Conservation (phyloP, 2,888 invertebrate genomes). For the Lottia gigantea region DNA sequence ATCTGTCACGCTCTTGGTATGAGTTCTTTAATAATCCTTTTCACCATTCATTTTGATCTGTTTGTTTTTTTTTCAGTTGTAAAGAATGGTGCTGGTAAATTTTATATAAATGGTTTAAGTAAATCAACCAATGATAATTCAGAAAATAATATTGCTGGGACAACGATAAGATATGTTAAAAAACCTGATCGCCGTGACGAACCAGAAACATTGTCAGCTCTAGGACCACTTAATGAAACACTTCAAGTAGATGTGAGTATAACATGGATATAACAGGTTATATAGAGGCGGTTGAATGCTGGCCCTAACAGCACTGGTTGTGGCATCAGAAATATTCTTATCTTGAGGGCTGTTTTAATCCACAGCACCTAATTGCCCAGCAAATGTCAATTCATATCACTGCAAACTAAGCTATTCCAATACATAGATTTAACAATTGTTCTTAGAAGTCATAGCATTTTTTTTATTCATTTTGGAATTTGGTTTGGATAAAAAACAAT, state of each 20-base stretch:
- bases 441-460: no score
- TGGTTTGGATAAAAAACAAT: no score
- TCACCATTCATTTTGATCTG: background rate
- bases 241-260: slow-evolving; percentile 30
- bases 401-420: no score
- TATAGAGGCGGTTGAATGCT: no score
- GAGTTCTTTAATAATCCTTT: background rate
- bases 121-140: background rate
- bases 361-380: no score
- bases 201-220: slow-evolving; percentile 24
- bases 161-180: slow-evolving; percentile 17
- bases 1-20: background rate
- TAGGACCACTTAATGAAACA: slow-evolving; percentile 37
- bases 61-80: slow-evolving; percentile 11
- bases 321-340: no score
- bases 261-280: no score
- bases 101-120: slow-evolving; percentile 19
- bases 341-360: no score
- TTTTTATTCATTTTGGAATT: no score
- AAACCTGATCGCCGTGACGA: background rate
- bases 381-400: no score
- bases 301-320: no score
- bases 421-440: no score
- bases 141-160: slow-evolving; percentile 20
- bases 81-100: slow-evolving; percentile 11